Evolutionary conservation across 2,888 invertebrate species (phyloP).

Genomic region (Tupiocoris notatus): DNA sequence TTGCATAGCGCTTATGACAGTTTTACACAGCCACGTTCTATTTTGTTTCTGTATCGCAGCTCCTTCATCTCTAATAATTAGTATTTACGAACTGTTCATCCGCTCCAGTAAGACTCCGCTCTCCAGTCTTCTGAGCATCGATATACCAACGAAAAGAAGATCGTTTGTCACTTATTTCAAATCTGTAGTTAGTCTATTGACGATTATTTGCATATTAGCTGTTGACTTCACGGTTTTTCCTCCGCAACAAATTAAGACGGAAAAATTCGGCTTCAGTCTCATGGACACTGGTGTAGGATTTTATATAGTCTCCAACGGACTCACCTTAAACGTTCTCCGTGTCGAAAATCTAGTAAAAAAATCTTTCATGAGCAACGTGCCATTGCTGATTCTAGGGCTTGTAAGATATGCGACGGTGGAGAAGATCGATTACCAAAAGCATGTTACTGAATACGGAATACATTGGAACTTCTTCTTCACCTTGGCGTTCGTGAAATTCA

Average conservation of each 20-base stretch:
- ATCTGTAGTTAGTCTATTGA: slow-evolving; percentile 69
- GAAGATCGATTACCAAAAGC: slow-evolving; percentile 77
- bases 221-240: slow-evolving; percentile 92
- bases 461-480: slow-evolving; percentile 99
- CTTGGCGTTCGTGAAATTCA: slow-evolving; percentile 74
- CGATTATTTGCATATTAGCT: slow-evolving; percentile 81
- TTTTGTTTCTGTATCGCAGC: not conserved
- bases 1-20: slow-evolving; percentile 25
- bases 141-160: slow-evolving; percentile 15
- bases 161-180: slow-evolving; percentile 64
- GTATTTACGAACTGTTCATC: slow-evolving; percentile 10
- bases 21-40: slow-evolving; percentile 17
- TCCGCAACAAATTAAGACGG: slow-evolving; percentile 81
- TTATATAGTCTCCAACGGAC: slow-evolving; percentile 77
- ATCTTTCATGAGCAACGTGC: slow-evolving; percentile 54
- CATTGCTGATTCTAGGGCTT: slow-evolving; percentile 63
- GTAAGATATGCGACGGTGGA: slow-evolving; percentile 62
- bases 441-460: slow-evolving; percentile 89
- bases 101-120: slow-evolving; percentile 11
- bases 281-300: slow-evolving; percentile 97
- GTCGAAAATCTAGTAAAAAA: slow-evolving; percentile 50
- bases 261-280: slow-evolving; percentile 76
- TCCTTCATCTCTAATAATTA: not conserved
- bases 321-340: slow-evolving; percentile 61
- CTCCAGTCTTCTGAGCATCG: slow-evolving; percentile 13